Evolutionary conservation across 2,888 invertebrate species (phyloP), one percentile per base, ranked within the genome.

Genomic region (Troilus luridus): DNA sequence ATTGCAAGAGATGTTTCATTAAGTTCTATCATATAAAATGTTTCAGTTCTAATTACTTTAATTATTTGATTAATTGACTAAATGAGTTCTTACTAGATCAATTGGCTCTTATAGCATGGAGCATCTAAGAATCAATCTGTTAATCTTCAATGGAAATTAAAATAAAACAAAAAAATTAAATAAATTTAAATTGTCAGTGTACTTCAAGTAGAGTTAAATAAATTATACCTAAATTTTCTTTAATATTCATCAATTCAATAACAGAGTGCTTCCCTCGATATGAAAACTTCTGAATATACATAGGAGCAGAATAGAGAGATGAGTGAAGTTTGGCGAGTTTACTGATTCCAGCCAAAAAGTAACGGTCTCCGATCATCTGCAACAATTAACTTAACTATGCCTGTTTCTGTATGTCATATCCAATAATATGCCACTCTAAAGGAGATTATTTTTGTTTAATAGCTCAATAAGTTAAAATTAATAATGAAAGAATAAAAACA

Each of bases 241-340:
- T 27, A 17, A 41, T 41, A 77, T 41, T 17, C 27, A 27, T 27
- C 41, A 77, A 41, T 56, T 85, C 85, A 21, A 56, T 85, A n/a
- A 85, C 54, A 56, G 85, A 85, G 56, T 85, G 54, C 5, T 54
- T 85, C 14, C 85, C 85, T 11, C 85, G 56, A 12, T 85, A 85
- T 56, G 85, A 85, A 85, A 85, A 85, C n/a, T 58, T 85, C 56
- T 85, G 56, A 85, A 85, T 12, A 58, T 85, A 85, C 56, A 85
- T 85, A 0, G 85, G 85, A n/a, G 85, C 19, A n/a, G 85, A 56
- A 58, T 85, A 56, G 56, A 56, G n/a, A n/a, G 85, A 85, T n/a
- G 56, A 77, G 41, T 77, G 41, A 24, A 77, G 24, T 77, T 77
- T 77, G 17, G 72, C 72, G 41, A 77, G 2, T 7, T 77, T 77